Base-by-base conservation (phyloP, 2,797 vertebrate species). In the Morus bassanus region DNA sequence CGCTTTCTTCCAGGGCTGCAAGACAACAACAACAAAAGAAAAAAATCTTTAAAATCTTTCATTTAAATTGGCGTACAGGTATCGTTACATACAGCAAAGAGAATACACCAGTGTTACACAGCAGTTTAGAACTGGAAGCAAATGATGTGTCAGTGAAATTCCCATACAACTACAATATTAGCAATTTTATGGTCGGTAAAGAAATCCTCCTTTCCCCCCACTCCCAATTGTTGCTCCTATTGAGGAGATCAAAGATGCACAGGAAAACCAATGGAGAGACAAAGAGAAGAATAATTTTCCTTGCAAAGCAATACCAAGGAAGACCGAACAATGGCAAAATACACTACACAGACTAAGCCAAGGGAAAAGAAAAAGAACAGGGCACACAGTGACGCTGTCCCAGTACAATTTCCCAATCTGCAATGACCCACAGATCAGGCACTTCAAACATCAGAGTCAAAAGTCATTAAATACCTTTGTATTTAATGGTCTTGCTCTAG, bases 1-100 rank as follows among this genome's bases (percentile, higher is more conserved):
- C 98, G 98, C 95, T 99, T 99, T 82, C 99, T 98, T 94, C 99
- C 99, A 94, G 99, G 99, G 96, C 99, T 99, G 97, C 28, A 95
- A 95, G 67, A 88, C 53, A 95, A 31, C 37, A 84, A 41, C 45
- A 46, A 46, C 45, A 10, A 51, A 33, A 59, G 25, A 79, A 50
- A 17, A 39, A 39, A 73, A 4, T 78, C 56, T 84, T 67, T 6
- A 10, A 46, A 74, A 30, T 25, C 21, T 59, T 78, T 53, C 50
- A 56, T 31, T 80, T 81, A 75, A 95, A 65, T 5, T 60, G 72
- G 39, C 63, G 59, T 18, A 74, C 64, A 64, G 74, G 64, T 27
- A 30, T 77, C 37, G 37, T 46, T 24, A 43, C 13, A 10, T 7
- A 33, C 11, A 16, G 4, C 7, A 35, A 63, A 12, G 51, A 87